Conservation (phyloP, 2,113 vertebrate species). For the Vulpes lagopus region DNA sequence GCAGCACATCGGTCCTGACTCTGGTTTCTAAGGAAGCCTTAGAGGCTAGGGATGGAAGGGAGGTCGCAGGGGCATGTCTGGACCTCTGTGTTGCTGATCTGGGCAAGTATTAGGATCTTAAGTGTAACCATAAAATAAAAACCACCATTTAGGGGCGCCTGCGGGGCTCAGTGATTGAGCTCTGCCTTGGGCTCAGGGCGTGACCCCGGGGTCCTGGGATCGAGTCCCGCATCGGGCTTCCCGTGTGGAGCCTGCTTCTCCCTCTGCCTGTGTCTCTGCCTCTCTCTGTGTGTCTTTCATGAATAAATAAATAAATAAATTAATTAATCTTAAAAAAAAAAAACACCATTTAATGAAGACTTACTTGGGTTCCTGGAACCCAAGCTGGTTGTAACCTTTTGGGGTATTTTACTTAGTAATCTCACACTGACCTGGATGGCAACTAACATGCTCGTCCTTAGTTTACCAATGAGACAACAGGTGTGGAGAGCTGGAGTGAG, state of each 20-base stretch:
- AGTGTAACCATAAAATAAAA: not conserved
- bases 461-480: not conserved
- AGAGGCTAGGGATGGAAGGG: not conserved
- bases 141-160: not conserved
- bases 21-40: not conserved
- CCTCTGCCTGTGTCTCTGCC: too few relatives aligned
- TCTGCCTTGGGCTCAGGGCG: too few relatives aligned
- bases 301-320: too few relatives aligned
- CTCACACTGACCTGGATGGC: not conserved
- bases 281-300: too few relatives aligned
- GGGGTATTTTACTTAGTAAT: not conserved
- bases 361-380: not conserved
- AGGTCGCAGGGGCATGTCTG: not conserved
- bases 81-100: not conserved
- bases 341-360: not conserved
- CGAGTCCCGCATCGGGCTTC: too few relatives aligned
- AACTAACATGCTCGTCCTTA: not conserved
- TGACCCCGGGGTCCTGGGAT: too few relatives aligned
- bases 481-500: not conserved
- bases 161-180: too few relatives aligned
- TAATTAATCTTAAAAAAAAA: not conserved
- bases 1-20: not conserved
- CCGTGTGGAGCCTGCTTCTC: too few relatives aligned
- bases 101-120: not conserved
- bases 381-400: not conserved